A percentile compares a stretch with the other conserved stretches of the same genome.
Evolutionary conservation across 2,888 invertebrate species (phyloP).

Genomic region (Sarcophaga carnaria): DNA sequence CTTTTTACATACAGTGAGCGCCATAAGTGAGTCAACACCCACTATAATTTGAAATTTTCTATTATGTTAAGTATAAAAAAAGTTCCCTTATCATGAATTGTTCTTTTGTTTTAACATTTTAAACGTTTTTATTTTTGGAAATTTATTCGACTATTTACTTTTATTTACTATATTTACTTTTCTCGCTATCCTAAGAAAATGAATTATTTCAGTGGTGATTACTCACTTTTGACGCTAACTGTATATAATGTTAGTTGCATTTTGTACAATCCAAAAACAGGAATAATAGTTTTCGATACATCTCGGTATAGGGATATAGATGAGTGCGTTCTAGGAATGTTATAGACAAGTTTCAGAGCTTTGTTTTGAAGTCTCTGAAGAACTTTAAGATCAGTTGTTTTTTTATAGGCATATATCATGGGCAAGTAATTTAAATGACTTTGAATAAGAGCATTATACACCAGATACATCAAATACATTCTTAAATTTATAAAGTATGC

Average conservation of each 20-base stretch:
- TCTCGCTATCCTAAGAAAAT: too few species aligned
- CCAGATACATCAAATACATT: neutral
- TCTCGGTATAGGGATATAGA: neutral
- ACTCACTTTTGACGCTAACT: too few species aligned
- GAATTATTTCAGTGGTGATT: too few species aligned
- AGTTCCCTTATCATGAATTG: too few species aligned
- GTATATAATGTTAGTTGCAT: conserved; percentile 5
- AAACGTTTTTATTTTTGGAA: too few species aligned
- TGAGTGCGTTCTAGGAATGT: neutral
- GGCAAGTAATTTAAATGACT: conserved; percentile 7
- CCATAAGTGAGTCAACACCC: too few species aligned
- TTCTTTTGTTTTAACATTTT: too few species aligned
- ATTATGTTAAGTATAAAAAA: too few species aligned
- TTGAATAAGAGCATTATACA: neutral
- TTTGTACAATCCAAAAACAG: neutral
- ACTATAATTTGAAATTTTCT: too few species aligned
- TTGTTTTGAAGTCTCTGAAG: neutral
- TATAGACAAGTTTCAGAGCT: neutral
- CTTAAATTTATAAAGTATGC: neutral
- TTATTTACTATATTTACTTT: too few species aligned
- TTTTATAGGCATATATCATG: conserved; percentile 4
- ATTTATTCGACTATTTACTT: too few species aligned
- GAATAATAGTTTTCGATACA: neutral
- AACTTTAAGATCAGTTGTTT: neutral
- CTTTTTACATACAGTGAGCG: neutral